Base-by-base conservation (phyloP, 2,888 invertebrate species). In the Coecobrya sp. region DNA sequence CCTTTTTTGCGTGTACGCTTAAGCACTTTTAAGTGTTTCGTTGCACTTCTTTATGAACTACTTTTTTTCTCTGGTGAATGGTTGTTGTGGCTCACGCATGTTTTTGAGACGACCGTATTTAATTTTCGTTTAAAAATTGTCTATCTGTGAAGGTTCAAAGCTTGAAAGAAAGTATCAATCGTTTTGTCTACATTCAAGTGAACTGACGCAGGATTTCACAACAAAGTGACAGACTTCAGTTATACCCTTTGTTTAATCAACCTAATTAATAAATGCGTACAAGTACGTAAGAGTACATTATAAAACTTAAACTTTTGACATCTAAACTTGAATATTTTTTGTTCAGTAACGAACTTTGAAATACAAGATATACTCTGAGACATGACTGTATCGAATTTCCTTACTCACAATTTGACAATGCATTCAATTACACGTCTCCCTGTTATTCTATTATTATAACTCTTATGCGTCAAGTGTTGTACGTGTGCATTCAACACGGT, bases 221-320 rank as follows among this genome's bases (percentile, higher is more conserved):
- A 25, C 0, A 22, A 49, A 22, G 62, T 42, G 25, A 68, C 49
- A 8, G 25, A 49, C 42, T 85, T 65, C 45, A 85, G 49, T n/a
- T n/a, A n/a, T n/a, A n/a, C n/a, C 25, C n/a, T 85, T 68, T 16
- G 4, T 85, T 36, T 68, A 85, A 45, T 68, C 85, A 49, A 49
- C 62, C 49, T 68, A 85, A 85, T 85, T 85, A 85, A 85, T 85
- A 85, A 85, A 85, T 85, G 85, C 85, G 65, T 68, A 10, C 85
- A 85, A 68, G 85, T 59, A 7, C 59, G 19, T 49, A 76, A 22
- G 45, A 49, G 49, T 19, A 65, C 0, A 65, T 27, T 27, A 65
- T 11, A 19, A 65, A 49, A 10, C 13, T 10, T 10, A 1, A 62
- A 62, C 8, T 22, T 49, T 1, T 10, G 25, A 62, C 62, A 22